Evolutionary conservation across 1,140 invertebrate genomes (phyloP), one percentile per base, ranked within the genome.

Genomic region (Tribolium castaneum): DNA sequence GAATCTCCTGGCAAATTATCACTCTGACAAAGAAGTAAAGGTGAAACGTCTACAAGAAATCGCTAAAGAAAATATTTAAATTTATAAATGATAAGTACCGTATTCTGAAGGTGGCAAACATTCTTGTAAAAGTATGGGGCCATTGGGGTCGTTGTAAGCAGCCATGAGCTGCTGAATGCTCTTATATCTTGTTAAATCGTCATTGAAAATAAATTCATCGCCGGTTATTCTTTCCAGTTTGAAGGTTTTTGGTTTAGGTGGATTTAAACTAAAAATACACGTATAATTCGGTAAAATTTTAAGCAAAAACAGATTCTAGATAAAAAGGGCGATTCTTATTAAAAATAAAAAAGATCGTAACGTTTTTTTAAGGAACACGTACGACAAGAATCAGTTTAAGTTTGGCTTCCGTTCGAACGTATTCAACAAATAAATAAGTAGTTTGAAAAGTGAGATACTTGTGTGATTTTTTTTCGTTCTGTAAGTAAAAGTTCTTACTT

Each of bases 41-140:
- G 91, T 2, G 94, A 94, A 85, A 92, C 91, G 86, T 96, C 93
- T 95, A 80, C 12, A 88, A 87, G 84, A 79, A 83, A 76, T 77
- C 45, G 77, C 5, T 19, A 62, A 77, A 77, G 22, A 22, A 59
- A 10, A 25, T 30, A 30, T 30, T 30, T 30, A 59, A n/a, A 59
- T 56, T 25, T n/a, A 12, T 13, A 50, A 79, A 4, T n/a, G 12
- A 50, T 39, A 78, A 34, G 83, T 89, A 95, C 94, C 95, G 89
- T 95, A 95, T 89, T 96, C 94, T 1, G 95, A 96, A 10, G 95
- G 92, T 49, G 93, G 94, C 83, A 97, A 89, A 82, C 94, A 95
- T 85, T 95, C 93, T 39, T 90, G 88, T 5, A 95, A 85, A 82
- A 89, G 90, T 82, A 94, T 88, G 51, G 86, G 82, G 34, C 86